phyloP scores from a whole-genome alignment of 2,888 invertebrate genomes.

The Tortrix viridana region DNA sequence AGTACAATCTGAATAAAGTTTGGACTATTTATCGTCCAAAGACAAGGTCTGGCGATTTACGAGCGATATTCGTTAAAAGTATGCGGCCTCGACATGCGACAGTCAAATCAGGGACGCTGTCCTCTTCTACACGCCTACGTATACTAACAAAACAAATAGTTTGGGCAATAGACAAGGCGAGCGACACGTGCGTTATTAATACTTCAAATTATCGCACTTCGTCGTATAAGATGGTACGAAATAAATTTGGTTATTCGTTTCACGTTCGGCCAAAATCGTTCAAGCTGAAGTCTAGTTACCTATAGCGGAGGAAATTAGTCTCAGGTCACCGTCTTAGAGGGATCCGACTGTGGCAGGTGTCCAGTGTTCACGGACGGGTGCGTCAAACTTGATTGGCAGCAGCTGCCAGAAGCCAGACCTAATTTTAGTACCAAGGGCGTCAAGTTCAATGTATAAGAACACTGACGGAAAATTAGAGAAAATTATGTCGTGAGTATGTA shows the following conservation, averaged over 20 bases:
- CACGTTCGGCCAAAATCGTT: neutral
- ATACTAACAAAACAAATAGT: slow-evolving; percentile 41
- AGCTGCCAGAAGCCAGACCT: slow-evolving; percentile 48
- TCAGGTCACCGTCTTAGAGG: slow-evolving; percentile 1
- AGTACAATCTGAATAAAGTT: neutral
- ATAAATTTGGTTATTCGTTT: neutral
- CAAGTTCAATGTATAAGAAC: slow-evolving; percentile 54
- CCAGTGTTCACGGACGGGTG: slow-evolving; percentile 49
- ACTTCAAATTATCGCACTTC: slow-evolving; percentile 13
- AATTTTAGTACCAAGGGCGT: slow-evolving; percentile 58
- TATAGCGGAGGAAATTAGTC: slow-evolving; percentile 7
- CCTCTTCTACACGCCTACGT: slow-evolving; percentile 46
- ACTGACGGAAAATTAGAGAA: slow-evolving; percentile 19
- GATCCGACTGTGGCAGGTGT: slow-evolving; percentile 52
- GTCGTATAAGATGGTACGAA: slow-evolving; percentile 15
- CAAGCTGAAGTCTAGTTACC: neutral
- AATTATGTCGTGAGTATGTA: slow-evolving; percentile 2
- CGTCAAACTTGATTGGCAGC: slow-evolving; percentile 50
- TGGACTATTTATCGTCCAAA: slow-evolving; percentile 13
- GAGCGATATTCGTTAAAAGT: slow-evolving; percentile 43
- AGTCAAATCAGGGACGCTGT: slow-evolving; percentile 58
- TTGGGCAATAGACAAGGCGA: slow-evolving; percentile 19
- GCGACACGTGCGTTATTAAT: slow-evolving; percentile 11
- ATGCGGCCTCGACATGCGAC: slow-evolving; percentile 61
- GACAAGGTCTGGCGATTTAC: slow-evolving; percentile 22